Conservation (phyloP, 2,113 vertebrate species). For the Dipodomys merriami region DNA sequence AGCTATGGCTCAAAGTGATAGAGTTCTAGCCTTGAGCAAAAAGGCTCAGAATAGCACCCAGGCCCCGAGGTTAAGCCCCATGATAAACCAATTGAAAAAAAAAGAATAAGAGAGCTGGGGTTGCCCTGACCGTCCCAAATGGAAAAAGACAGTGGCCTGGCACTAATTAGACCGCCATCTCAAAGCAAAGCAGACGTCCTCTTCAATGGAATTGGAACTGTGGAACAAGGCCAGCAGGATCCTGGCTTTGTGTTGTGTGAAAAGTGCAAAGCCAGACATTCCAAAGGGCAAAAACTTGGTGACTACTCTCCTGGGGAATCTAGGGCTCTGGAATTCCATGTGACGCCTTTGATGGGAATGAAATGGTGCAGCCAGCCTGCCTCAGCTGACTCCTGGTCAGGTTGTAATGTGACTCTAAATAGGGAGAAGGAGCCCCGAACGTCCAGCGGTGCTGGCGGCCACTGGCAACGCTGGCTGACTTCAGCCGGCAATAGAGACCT, state of each 20-base stretch:
- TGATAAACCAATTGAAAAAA: too few species aligned
- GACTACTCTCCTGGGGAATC: background rate
- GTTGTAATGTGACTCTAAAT: too few species aligned
- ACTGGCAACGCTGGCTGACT: background rate
- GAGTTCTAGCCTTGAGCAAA: too few species aligned
- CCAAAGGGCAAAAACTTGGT: background rate
- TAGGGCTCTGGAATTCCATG: background rate
- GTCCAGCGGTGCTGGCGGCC: too few species aligned
- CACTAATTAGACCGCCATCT: background rate
- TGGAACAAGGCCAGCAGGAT: background rate
- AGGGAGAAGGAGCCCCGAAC: too few species aligned
- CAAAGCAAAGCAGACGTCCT: fast-evolving
- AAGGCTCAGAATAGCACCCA: too few species aligned
- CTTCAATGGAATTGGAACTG: background rate
- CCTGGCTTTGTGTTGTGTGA: too few species aligned
- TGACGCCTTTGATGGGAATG: background rate
- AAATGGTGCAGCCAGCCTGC: too few species aligned
- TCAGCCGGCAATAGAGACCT: too few species aligned
- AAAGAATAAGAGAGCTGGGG: background rate
- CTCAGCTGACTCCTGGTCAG: too few species aligned
- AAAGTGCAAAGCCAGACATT: background rate
- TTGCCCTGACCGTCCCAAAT: background rate
- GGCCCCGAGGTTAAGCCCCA: too few species aligned
- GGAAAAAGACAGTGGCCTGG: fast-evolving
- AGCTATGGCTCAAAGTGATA: too few species aligned